phyloP scores from a whole-genome alignment of 1,140 invertebrate genomes.

The Ostrea denselamellosa region DNA sequence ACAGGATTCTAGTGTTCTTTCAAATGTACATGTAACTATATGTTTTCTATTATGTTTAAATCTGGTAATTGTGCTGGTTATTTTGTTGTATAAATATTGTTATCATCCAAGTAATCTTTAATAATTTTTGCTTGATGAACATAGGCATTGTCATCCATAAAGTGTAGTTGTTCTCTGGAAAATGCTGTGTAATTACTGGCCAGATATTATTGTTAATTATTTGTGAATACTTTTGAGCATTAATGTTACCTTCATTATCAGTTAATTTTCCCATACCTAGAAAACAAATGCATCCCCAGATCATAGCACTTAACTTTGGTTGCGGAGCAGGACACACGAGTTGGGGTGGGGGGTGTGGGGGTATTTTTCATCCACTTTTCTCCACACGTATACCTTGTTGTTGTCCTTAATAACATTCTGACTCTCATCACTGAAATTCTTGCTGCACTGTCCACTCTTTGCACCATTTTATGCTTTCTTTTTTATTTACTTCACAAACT shows the following conservation, averaged over 20 bases:
- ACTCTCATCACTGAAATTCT: too few species aligned
- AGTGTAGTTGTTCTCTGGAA: conserved; percentile 18
- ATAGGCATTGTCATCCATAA: conserved; percentile 43
- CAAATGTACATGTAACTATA: conserved; percentile 31
- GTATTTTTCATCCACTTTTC: conserved; percentile 35
- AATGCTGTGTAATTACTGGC: conserved; percentile 44
- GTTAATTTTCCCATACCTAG: conserved; percentile 35
- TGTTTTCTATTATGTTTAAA: conserved; percentile 46
- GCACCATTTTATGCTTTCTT: too few species aligned
- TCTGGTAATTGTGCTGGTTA: background rate
- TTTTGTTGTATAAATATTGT: too few species aligned
- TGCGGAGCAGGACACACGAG: background rate
- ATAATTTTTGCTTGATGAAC: background rate
- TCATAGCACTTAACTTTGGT: background rate
- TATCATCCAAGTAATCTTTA: too few species aligned
- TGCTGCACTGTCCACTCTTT: too few species aligned
- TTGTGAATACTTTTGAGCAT: conserved; percentile 27
- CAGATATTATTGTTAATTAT: conserved; percentile 42
- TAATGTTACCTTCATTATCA: conserved; percentile 25
- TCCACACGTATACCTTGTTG: too few species aligned
- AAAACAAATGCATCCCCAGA: conserved; percentile 20
- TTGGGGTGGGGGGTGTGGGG: too few species aligned
- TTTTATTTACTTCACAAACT: too few species aligned
- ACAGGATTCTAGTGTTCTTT: conserved; percentile 13
- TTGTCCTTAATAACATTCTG: too few species aligned